These are phyloP conservation scores for Seriola dumerili DNA, from an alignment of 2,113 vertebrate species.

Conservation along the genomic window DNA sequence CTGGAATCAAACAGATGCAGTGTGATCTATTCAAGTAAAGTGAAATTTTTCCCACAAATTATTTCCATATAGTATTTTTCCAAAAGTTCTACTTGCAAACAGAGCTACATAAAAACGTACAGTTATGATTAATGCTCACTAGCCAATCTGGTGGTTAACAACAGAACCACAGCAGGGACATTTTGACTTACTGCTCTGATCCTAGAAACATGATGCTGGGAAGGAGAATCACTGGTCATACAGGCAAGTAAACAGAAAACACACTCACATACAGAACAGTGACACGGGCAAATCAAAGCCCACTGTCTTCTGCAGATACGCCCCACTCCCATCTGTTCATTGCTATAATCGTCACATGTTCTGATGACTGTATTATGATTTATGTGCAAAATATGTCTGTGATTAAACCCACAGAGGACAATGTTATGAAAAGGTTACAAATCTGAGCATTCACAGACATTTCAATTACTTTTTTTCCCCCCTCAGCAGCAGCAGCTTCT, in stretches of 20 bases:
- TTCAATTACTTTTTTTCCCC: background rate
- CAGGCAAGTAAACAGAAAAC: conserved; percentile 40
- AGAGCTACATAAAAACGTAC: background rate
- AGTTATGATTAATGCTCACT: background rate
- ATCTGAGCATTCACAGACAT: conserved; percentile 5
- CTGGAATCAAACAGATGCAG: background rate
- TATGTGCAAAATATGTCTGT: conserved; percentile 27
- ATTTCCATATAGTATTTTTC: background rate
- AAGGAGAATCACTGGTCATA: conserved; percentile 37
- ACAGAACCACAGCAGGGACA: conserved; percentile 3
- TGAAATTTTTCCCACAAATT: background rate
- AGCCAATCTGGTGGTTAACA: conserved; percentile 1
- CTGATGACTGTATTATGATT: conserved; percentile 44
- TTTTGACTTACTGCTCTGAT: conserved; percentile 18
- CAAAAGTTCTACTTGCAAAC: background rate
- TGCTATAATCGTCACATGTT: conserved; percentile 44
- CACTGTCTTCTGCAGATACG: conserved; percentile 55
- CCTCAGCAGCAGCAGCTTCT: background rate
- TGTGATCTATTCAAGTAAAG: background rate
- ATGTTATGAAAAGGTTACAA: background rate
- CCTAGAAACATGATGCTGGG: background rate
- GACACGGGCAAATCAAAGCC: conserved; percentile 58
- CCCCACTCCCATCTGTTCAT: conserved; percentile 77
- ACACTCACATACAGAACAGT: conserved; percentile 33
- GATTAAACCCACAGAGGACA: background rate